Base-by-base conservation (phyloP, 2,113 vertebrate species). In the Arenaria interpres region DNA sequence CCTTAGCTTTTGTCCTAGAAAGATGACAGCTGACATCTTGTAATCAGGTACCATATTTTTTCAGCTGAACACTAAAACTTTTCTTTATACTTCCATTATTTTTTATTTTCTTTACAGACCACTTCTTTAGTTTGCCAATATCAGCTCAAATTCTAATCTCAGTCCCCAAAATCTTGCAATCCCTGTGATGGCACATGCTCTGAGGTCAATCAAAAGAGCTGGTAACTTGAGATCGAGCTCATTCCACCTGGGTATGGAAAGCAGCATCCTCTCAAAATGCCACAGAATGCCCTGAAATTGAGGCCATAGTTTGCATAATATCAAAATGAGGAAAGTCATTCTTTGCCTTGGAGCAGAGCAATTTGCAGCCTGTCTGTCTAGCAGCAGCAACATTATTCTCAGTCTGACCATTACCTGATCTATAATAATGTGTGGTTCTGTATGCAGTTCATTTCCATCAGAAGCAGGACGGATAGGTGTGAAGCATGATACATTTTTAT, bases 291-390 rank as follows among this genome's bases (percentile, higher is more conserved):
- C 35, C 46, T 74, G 63, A 53, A 89, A 89, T 53, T 77, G 66
- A 77, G 35, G 30, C 46, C n/a, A 4, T 27, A 64, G 12, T 64
- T 88, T 80, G 48, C 59, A 18, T 22, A 75, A 89, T 25, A 59
- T 24, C 60, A 82, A 59, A 57, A 80, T 53, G 45, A 94, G 91
- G 50, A 87, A 90, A 74, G 69, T 92, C 9, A 54, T 74, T 93
- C 54, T 74, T 92, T 95, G 77, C 63, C 66, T 88, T 60, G 63
- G 56, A 89, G 68, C 88, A 93, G 45, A 51, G 59, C 75, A 89
- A 93, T 93, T 90, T 93, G n/a, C 93, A 93, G 35, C 35, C 57
- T 90, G 88, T 95, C 66, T 89, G 56, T 87, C 48, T 62, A 72
- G 35, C 45, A 78, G 75, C 53, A 83, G 19, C 53, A 84, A 41